A percentile compares a stretch with the other conserved stretches of the same genome.
Conservation (phyloP, 2,113 vertebrate species). For the Paraplagusia blochii region DNA sequence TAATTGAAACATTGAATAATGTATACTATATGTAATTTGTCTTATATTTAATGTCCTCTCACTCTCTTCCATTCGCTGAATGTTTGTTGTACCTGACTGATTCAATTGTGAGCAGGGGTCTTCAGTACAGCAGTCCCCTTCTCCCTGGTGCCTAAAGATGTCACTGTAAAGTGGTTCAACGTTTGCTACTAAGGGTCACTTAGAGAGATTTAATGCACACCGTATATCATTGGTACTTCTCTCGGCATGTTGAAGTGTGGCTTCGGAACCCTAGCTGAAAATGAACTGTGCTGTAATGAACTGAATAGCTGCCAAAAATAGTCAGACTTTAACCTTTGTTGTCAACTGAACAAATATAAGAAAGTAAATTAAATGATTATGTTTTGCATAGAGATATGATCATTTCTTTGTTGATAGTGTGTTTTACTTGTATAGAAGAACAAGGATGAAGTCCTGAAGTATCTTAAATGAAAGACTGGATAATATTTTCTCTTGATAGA, state of each 20-base stretch:
- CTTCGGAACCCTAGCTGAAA: constrained; percentile 43
- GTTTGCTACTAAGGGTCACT: constrained; percentile 56
- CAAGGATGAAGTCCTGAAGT: constrained; percentile 5
- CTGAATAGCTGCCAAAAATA: constrained; percentile 28
- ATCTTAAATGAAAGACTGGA: constrained; percentile 13
- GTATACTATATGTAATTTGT: constrained; percentile 41
- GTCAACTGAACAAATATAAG: constrained; percentile 6
- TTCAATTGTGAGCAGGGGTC: constrained; percentile 50
- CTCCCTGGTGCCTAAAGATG: constrained; percentile 18
- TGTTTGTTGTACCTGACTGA: constrained; percentile 53
- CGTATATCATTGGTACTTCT: constrained; percentile 48
- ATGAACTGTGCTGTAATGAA: constrained; percentile 36
- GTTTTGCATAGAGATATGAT: no score
- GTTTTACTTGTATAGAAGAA: no score
- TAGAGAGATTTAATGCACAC: constrained; percentile 9
- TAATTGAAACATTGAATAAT: no score
- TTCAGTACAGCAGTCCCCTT: constrained; percentile 20
- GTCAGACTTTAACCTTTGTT: constrained; percentile 4
- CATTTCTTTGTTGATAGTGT: no score
- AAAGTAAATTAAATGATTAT: no score
- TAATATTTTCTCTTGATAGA: no score
- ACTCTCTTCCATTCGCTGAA: constrained; percentile 38
- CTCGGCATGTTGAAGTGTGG: constrained; percentile 55
- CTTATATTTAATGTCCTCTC: neutral
- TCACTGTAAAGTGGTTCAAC: constrained; percentile 30